Conservation (phyloP, 2,888 invertebrate species). For the Watsonalla cultraria region DNA sequence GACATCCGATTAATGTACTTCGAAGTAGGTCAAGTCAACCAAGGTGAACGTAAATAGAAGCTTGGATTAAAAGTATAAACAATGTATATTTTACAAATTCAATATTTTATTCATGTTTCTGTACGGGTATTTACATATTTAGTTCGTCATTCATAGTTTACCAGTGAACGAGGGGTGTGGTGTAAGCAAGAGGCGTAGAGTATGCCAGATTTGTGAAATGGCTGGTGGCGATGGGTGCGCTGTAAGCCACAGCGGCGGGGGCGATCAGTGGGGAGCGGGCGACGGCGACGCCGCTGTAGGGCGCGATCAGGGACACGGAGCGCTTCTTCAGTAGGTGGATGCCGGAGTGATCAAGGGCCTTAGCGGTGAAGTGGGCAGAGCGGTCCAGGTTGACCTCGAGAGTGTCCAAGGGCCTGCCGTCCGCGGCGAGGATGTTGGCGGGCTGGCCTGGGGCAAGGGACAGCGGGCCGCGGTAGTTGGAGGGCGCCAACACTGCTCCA, state of each 20-base stretch:
- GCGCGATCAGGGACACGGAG: slow-evolving; percentile 2
- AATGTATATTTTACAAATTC: not conserved
- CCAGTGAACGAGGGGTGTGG: slow-evolving; percentile 3
- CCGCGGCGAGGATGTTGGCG: slow-evolving; percentile 57
- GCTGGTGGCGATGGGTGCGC: slow-evolving; percentile 2
- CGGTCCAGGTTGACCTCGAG: slow-evolving; percentile 65
- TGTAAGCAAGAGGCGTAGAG: not conserved
- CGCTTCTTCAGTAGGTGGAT: not conserved
- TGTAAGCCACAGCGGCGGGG: slow-evolving; percentile 37
- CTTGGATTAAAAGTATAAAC: too few relatives aligned
- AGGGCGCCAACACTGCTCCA: slow-evolving; percentile 5
- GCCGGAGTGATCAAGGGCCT: slow-evolving; percentile 31
- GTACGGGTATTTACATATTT: not conserved
- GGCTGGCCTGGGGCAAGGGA: slow-evolving; percentile 54
- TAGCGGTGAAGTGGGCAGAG: slow-evolving; percentile 54
- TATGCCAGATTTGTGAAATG: not conserved
- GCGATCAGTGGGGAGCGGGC: slow-evolving; percentile 32
- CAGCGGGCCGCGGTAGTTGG: slow-evolving; percentile 5
- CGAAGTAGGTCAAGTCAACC: too few relatives aligned
- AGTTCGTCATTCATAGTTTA: not conserved
- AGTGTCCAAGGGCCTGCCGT: slow-evolving; percentile 67
- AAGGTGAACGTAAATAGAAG: too few relatives aligned
- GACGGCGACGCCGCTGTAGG: slow-evolving; percentile 36
- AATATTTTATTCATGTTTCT: not conserved
- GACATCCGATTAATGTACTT: too few relatives aligned